These are phyloP conservation scores for Liasis olivaceus DNA, from an alignment of 2,797 vertebrate species.

Conservation along the genomic window DNA sequence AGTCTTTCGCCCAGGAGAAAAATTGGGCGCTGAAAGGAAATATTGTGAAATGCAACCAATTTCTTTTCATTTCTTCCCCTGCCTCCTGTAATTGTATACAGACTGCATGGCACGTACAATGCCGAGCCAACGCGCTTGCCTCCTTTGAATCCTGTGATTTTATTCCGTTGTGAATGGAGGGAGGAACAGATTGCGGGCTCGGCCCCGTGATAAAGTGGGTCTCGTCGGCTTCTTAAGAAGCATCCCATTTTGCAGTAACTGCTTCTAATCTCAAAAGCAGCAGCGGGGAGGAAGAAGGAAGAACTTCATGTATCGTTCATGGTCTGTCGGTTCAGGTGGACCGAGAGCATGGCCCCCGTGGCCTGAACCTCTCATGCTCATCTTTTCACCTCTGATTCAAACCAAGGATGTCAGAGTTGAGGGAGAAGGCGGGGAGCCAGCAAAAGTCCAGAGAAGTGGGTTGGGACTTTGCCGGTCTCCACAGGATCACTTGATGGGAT, in stretches of 20 bases:
- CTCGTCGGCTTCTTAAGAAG: constrained; percentile 67
- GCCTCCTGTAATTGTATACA: constrained; percentile 61
- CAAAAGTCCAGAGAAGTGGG: not conserved
- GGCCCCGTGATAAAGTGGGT: constrained; percentile 66
- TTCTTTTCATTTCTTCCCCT: constrained; percentile 64
- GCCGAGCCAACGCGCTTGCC: constrained; percentile 31
- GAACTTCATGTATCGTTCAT: not conserved
- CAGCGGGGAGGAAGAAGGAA: not conserved
- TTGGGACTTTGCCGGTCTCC: no score
- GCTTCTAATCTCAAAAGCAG: constrained; percentile 66
- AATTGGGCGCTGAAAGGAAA: constrained; percentile 71
- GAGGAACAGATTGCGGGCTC: constrained; percentile 65
- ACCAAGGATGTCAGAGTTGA: not conserved
- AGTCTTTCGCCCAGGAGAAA: constrained; percentile 68
- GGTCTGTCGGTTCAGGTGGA: constrained; percentile 39
- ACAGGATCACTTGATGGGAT: no score
- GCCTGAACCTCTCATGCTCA: no score
- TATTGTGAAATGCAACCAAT: constrained; percentile 64
- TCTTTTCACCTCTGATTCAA: not conserved
- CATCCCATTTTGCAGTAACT: constrained; percentile 64
- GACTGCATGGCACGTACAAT: constrained; percentile 42
- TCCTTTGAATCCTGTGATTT: constrained; percentile 47
- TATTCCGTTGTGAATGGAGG: constrained; percentile 65
- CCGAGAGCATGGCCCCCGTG: constrained; percentile 44
- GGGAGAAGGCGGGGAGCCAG: not conserved